Evolutionary conservation across 2,797 vertebrate species (phyloP).

Genomic region (Trematomus bernacchii): DNA sequence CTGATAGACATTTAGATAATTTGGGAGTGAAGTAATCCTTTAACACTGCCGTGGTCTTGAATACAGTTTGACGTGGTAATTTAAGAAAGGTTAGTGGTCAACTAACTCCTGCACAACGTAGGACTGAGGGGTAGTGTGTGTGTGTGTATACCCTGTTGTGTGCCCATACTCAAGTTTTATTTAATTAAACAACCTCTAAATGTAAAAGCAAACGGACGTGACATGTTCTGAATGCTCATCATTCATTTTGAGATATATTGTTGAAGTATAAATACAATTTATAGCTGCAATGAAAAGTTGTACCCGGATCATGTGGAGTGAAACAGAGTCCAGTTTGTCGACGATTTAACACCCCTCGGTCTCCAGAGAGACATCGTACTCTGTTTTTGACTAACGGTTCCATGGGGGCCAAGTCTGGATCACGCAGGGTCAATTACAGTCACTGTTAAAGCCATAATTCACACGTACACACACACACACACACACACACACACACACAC

Average conservation of each 20-base stretch:
- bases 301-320: constrained; percentile 40
- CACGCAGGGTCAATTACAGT: constrained; percentile 50
- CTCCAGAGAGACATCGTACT: constrained; percentile 55
- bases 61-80: constrained; percentile 4
- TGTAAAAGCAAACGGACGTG: constrained; percentile 15
- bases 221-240: constrained; percentile 18
- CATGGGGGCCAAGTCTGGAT: constrained; percentile 45
- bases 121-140: background rate
- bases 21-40: background rate
- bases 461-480: constrained; percentile 9
- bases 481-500: background rate
- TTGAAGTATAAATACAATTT: constrained; percentile 60
- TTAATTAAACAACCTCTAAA: constrained; percentile 10
- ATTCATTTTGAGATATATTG: constrained; percentile 41
- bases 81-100: constrained; percentile 19
- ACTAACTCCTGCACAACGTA: background rate
- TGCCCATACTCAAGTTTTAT: background rate
- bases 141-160: background rate
- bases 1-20: too few relatives aligned
- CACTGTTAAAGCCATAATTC: constrained; percentile 35
- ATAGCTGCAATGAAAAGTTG: constrained; percentile 56
- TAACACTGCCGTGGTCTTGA: constrained; percentile 7
- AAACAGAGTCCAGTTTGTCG: constrained; percentile 68
- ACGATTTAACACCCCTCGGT: constrained; percentile 61
- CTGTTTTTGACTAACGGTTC: constrained; percentile 30